A percentile compares a stretch with the other conserved stretches of the same genome.
Conservation (phyloP, 2,113 vertebrate genomes). For the Clarias gariepinus region DNA sequence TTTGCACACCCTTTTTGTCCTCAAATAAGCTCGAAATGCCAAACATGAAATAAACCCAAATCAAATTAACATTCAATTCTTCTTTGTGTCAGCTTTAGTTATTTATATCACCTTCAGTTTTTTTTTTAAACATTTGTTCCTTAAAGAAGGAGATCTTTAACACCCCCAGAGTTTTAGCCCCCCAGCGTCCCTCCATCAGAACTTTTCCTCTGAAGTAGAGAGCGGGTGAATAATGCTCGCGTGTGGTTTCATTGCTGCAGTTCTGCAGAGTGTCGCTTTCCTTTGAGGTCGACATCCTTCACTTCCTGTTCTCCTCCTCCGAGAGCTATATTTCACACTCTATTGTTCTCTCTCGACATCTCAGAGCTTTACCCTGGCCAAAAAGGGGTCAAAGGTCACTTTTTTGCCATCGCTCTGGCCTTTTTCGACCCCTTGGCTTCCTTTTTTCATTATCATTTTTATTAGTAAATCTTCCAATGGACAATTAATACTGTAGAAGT, state of each 20-base stretch:
- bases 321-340: slow-evolving; percentile 15
- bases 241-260: slow-evolving; percentile 23
- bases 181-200: background rate
- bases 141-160: background rate
- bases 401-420: background rate
- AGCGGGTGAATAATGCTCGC: background rate
- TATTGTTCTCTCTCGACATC: background rate
- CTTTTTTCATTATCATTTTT: background rate
- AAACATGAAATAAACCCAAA: background rate
- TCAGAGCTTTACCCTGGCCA: slow-evolving; percentile 1
- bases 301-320: slow-evolving; percentile 49
- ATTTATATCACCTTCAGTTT: no score
- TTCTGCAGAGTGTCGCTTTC: background rate
- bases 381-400: slow-evolving; percentile 19
- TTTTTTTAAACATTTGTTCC: background rate
- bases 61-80: background rate
- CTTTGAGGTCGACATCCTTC: slow-evolving; percentile 6
- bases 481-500: background rate
- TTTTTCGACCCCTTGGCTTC: background rate
- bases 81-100: background rate
- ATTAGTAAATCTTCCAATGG: background rate
- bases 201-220: background rate
- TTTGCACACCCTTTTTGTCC: background rate
- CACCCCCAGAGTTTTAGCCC: background rate
- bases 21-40: background rate